Percentiles rank a stretch among this genome's conserved stretches.
phyloP scores from a whole-genome alignment of 2,113 vertebrate species.

The Uropsilus gracilis region DNA sequence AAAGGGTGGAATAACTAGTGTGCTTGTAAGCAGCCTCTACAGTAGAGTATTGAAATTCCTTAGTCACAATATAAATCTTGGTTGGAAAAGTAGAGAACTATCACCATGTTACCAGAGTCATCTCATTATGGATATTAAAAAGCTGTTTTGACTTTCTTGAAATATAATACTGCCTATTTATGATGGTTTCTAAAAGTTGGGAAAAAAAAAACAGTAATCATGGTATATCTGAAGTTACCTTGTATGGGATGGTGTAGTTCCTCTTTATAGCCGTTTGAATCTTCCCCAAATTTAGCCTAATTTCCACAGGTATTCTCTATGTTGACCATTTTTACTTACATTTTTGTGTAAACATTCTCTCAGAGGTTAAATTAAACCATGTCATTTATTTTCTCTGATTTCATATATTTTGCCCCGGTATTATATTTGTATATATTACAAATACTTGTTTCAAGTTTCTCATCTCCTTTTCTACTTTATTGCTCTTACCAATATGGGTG shows the following conservation, averaged over 20 bases:
- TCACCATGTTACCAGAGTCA: neutral
- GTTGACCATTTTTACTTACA: neutral
- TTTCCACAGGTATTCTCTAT: neutral
- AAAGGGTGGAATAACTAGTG: neutral
- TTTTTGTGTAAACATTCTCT: neutral
- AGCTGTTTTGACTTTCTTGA: neutral
- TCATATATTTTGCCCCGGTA: neutral
- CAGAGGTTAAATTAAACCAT: neutral
- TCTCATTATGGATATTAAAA: neutral
- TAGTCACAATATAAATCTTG: neutral
- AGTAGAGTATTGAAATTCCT: too few species aligned
- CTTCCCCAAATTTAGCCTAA: neutral
- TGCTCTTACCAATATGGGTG: neutral
- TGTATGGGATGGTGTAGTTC: neutral
- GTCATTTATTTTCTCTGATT: neutral
- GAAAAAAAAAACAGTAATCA: neutral
- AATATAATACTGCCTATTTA: neutral
- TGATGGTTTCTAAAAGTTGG: neutral
- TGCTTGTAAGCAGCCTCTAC: neutral
- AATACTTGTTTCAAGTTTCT: neutral
- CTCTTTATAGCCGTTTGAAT: neutral
- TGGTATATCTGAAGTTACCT: neutral
- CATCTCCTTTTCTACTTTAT: neutral
- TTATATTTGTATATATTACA: neutral
- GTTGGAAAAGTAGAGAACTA: neutral